Conservation (phyloP, 2,113 vertebrate genomes). For the Cebus imitator region DNA sequence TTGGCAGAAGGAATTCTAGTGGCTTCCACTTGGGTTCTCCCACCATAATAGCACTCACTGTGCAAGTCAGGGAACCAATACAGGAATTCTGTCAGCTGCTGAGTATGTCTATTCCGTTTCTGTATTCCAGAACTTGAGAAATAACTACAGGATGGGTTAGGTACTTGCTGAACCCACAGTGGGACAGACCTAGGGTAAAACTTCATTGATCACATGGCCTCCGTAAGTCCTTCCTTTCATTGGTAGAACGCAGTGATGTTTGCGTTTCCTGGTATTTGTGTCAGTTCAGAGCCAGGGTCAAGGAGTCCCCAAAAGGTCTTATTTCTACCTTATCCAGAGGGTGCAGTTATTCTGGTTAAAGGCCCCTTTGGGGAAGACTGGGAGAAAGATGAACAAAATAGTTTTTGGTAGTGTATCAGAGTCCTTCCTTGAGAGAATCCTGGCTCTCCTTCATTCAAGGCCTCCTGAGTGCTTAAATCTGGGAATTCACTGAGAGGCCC, state of each 20-base stretch:
- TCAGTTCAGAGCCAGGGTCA: background rate
- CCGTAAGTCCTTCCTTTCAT: background rate
- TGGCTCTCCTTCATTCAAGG: background rate
- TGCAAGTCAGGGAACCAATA: background rate
- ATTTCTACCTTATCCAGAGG: background rate
- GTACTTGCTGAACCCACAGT: background rate
- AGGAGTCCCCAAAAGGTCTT: background rate
- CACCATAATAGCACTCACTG: background rate
- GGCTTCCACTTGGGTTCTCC: background rate
- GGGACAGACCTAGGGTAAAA: background rate
- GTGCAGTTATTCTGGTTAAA: background rate
- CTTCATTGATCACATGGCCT: background rate
- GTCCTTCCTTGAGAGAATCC: background rate
- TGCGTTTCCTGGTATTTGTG: background rate
- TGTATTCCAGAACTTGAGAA: background rate
- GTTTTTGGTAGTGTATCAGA: background rate
- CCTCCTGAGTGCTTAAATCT: background rate
- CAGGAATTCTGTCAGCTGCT: background rate
- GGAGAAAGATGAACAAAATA: background rate
- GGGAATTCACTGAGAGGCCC: background rate
- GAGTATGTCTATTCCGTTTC: background rate
- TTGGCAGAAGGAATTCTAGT: background rate
- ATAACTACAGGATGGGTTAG: background rate
- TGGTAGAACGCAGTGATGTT: background rate
- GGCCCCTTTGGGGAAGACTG: background rate